A percentile compares a stretch with the other conserved stretches of the same genome.
Evolutionary conservation across 53 echinoderm and acorn worm genomes (phyloP).

Genomic region (Zoroaster sp.): DNA sequence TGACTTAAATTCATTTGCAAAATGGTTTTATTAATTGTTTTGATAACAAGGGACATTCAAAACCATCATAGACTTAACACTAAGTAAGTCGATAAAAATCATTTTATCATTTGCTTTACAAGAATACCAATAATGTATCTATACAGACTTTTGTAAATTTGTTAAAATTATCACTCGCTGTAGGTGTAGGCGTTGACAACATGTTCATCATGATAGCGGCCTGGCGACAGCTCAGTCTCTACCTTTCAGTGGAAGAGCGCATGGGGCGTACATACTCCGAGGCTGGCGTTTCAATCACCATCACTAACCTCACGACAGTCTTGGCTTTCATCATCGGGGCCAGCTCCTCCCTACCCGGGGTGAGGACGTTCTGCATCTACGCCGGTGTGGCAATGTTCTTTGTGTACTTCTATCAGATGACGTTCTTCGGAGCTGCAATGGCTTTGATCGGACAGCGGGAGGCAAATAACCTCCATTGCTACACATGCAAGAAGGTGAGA

Average conservation of each 20-base stretch:
- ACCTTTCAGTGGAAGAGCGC: constrained; percentile 82
- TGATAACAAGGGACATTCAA: too few relatives aligned
- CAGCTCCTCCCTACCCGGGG: constrained; percentile 81
- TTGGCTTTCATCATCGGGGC: constrained; percentile 94
- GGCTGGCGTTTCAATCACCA: constrained; percentile 96
- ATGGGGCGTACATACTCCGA: constrained; percentile 95
- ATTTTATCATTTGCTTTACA: neutral
- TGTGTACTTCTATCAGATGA: constrained; percentile 97
- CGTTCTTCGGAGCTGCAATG: constrained; percentile 98
- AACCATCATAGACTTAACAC: too few relatives aligned
- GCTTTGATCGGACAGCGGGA: constrained; percentile 84
- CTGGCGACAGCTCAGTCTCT: constrained; percentile 88
- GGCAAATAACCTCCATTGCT: constrained; percentile 89
- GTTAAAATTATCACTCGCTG: neutral
- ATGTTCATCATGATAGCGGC: constrained; percentile 99
- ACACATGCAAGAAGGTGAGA: constrained; percentile 86
- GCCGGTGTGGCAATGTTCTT: constrained; percentile 95
- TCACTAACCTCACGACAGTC: constrained; percentile 96
- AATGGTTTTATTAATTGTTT: too few relatives aligned
- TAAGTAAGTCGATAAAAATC: too few relatives aligned
- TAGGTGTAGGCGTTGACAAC: constrained; percentile 99
- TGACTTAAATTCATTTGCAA: too few relatives aligned
- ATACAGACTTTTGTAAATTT: neutral
- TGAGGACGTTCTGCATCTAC: constrained; percentile 91
- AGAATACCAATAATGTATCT: too few relatives aligned